Evolutionary conservation across 2,113 vertebrate species (phyloP), one percentile per base, ranked within the genome.

Genomic region (Polypterus senegalus): DNA sequence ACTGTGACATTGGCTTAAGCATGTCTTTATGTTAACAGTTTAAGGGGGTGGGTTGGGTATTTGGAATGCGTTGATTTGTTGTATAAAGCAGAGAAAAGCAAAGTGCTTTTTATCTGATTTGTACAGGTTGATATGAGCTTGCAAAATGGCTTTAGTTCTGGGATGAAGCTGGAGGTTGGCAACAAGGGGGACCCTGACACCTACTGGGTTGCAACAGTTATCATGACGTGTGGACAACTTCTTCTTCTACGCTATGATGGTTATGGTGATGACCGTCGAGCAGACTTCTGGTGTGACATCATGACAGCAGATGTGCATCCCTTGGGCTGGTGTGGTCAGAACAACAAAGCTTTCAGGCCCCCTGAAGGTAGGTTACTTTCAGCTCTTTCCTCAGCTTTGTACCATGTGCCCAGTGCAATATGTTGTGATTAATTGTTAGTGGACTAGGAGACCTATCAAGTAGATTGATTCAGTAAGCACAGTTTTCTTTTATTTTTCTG

Each of bases 251-350:
- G 94, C 61, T 98, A 97, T 0, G 91, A 94, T 57, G 96, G 96
- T 53, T 97, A 92, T 4, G 88, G 89, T 43, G 92, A 96, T n/a
- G 92, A 98, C 74, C 85, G 96, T 10, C 89, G 87, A 4, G 91
- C 94, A 0, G 96, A 98, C 78, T 98, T 98, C 69, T 98, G 96
- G 96, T 95, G 90, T 56, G 93, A 98, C 77, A 89, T 97, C 72
- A 88, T 93, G 85, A 89, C 92, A 0, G 88, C 96, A 0, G 88
- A 88, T 63, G 85, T 98, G 61, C 94, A 97, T 65, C 90, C 94
- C 11, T 74, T 97, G 5, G 94, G 96, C 61, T 98, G 96, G 96
- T 93, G 94, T 67, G 69, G 86, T 59, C 91, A 95, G 79, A 93
- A 97, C 56, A 80, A 88, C 69, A 92, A 89, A 77, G 69, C 77